Conservation (phyloP, 23 tunicate genomes). For the Botrylloides violaceus region DNA sequence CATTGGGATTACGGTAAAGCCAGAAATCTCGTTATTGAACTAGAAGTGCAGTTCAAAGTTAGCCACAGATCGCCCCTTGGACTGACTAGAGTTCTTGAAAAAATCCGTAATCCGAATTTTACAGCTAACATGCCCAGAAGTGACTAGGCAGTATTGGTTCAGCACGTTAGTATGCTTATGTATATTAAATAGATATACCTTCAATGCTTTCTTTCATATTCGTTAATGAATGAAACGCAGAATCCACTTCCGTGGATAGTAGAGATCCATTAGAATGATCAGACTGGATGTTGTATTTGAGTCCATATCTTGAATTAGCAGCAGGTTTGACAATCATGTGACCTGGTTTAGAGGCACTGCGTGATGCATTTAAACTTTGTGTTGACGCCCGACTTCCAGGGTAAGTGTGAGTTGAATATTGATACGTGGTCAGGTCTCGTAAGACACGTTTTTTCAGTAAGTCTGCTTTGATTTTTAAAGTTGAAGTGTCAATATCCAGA, state of each 20-base stretch:
- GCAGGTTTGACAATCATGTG: conserved; percentile 8
- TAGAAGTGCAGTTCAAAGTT: no score
- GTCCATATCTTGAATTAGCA: conserved; percentile 14
- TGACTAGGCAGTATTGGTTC: background rate
- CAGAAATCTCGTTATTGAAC: no score
- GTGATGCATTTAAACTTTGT: background rate
- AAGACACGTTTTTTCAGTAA: background rate
- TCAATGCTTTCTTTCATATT: conserved; percentile 2
- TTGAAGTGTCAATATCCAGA: background rate
- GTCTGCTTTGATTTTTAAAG: background rate
- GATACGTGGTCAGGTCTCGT: background rate
- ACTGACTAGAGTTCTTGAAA: no score
- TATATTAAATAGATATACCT: background rate
- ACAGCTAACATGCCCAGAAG: background rate
- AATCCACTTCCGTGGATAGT: conserved; percentile 36
- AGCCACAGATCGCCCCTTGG: no score
- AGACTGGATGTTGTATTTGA: background rate
- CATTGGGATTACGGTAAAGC: no score
- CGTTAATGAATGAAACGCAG: conserved; percentile 19
- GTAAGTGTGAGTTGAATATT: background rate
- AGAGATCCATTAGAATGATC: conserved; percentile 26
- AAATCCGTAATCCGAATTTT: no score
- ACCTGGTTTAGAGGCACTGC: conserved; percentile 6
- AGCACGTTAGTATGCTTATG: background rate
- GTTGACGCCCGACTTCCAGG: background rate